phyloP scores from a whole-genome alignment of 2,888 invertebrate genomes.

The Caenorhabditis zanzibari region DNA sequence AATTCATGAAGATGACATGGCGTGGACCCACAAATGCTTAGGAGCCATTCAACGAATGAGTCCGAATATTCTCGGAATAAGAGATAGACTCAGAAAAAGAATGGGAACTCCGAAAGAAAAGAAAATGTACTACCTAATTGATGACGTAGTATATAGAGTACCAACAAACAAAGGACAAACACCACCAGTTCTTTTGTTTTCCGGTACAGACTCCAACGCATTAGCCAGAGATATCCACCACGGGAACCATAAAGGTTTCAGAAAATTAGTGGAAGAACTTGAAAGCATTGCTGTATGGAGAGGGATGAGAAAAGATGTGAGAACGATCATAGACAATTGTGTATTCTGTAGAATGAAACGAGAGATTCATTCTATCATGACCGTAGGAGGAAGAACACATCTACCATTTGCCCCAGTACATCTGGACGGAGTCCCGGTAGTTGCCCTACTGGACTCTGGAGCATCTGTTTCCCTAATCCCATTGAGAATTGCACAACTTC shows the following conservation, averaged over 20 bases:
- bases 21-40: no score
- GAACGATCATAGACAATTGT: not conserved
- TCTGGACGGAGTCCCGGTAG: not conserved
- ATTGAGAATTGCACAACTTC: not conserved
- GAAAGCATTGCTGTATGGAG: not conserved
- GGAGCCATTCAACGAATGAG: not conserved
- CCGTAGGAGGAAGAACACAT: conserved; percentile 10
- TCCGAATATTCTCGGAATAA: not conserved
- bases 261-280: not conserved
- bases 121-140: not conserved
- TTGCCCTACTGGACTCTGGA: conserved; percentile 40
- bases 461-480: conserved; percentile 17
- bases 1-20: no score
- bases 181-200: not conserved
- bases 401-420: conserved; percentile 31
- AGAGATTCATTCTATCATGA: not conserved
- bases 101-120: not conserved
- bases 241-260: not conserved
- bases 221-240: not conserved
- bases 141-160: not conserved
- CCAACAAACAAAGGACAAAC: not conserved
- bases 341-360: no score
- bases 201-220: not conserved
- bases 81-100: no score
- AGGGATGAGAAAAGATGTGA: conserved; percentile 6